These are phyloP conservation scores for Leptodactylus fuscus DNA, from an alignment of 2,113 vertebrate genomes.

Conservation along the genomic window DNA sequence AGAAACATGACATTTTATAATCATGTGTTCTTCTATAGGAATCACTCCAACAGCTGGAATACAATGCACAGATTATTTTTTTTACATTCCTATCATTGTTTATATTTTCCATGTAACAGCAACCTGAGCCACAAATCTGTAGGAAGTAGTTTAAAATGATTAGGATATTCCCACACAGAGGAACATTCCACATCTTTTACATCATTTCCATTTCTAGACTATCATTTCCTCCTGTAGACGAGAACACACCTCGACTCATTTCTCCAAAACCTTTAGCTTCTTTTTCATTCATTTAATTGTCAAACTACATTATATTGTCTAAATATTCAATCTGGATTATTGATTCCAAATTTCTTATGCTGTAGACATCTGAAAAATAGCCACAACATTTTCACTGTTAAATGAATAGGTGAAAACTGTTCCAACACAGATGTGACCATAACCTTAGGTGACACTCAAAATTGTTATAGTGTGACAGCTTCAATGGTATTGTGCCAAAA, in stretches of 20 bases:
- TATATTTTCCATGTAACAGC: conserved; percentile 15
- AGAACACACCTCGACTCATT: not conserved
- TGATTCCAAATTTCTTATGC: not conserved
- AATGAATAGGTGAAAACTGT: too few species aligned
- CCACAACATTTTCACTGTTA: not conserved
- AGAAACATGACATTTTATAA: not conserved
- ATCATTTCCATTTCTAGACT: conserved; percentile 19
- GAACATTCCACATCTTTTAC: conserved; percentile 23
- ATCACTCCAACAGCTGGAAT: not conserved
- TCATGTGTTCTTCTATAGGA: not conserved
- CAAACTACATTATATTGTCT: not conserved
- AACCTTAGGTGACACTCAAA: too few species aligned
- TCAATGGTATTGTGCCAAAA: too few species aligned
- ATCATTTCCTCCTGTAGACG: conserved; percentile 1
- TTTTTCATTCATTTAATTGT: not conserved
- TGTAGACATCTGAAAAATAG: not conserved
- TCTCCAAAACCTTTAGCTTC: not conserved
- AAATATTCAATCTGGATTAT: not conserved
- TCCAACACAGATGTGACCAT: too few species aligned
- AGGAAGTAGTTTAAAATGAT: conserved; percentile 20
- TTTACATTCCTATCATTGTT: conserved; percentile 26
- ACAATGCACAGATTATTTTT: not conserved
- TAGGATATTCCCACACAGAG: conserved; percentile 30
- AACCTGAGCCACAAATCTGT: conserved; percentile 1
- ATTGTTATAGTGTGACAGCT: too few species aligned